phyloP scores from a whole-genome alignment of 2,113 vertebrate species.

The Callaeas wilsoni region DNA sequence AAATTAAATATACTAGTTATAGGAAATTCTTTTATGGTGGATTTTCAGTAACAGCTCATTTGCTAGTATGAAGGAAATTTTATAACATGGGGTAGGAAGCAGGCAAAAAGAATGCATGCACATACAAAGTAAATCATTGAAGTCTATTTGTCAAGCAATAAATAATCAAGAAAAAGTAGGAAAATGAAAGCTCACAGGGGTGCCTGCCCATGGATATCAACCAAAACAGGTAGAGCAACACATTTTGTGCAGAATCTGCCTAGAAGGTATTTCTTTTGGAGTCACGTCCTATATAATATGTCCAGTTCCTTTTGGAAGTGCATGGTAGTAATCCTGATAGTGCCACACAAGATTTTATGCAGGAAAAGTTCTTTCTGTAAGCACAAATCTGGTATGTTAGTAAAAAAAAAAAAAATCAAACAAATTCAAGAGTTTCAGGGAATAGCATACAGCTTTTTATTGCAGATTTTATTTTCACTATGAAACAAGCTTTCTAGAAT shows the following conservation, averaged over 20 bases:
- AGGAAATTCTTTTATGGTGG: not conserved
- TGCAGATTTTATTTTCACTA: not conserved
- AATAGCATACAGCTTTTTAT: not conserved
- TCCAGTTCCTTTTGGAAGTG: not conserved
- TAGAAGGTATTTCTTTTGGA: not conserved
- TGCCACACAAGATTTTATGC: not conserved
- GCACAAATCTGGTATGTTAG: not conserved
- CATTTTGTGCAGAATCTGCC: not conserved
- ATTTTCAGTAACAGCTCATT: not conserved
- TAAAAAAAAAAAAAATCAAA: not conserved
- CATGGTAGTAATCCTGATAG: not conserved
- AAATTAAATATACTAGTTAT: not conserved
- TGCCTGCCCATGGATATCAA: not conserved
- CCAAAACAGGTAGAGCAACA: not conserved
- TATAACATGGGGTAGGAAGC: not conserved
- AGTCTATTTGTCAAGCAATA: not conserved
- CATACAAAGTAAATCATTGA: not conserved
- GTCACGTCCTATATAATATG: fast-evolving
- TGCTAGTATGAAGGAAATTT: not conserved
- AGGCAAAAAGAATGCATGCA: not conserved
- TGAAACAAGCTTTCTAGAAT: not conserved
- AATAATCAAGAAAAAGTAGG: not conserved
- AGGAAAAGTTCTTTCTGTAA: not conserved
- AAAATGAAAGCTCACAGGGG: not conserved
- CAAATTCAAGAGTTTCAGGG: not conserved